Evolutionary conservation across 2,888 invertebrate species (phyloP).

Genomic region (Ophonus ardosiacus): DNA sequence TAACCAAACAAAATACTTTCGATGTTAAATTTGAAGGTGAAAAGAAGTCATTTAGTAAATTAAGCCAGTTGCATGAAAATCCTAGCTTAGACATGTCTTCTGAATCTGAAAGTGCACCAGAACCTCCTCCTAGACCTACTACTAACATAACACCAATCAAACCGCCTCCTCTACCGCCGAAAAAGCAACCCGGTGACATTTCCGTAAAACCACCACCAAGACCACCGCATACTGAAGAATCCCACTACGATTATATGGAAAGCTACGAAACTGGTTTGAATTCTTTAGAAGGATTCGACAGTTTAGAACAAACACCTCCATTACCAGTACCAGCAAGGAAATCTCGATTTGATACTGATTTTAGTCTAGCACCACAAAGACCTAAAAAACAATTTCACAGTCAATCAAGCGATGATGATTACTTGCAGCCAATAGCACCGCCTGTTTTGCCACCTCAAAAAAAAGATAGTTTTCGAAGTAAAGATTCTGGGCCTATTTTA

Average conservation of each 20-base stretch:
- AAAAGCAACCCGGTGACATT: constrained; percentile 80
- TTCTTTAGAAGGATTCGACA: constrained; percentile 67
- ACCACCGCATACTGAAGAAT: constrained; percentile 79
- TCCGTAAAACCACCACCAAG: constrained; percentile 81
- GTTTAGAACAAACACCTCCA: constrained; percentile 77
- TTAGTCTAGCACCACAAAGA: constrained; percentile 74
- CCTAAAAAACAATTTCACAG: constrained; percentile 71
- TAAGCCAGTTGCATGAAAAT: constrained; percentile 71
- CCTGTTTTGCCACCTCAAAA: constrained; percentile 76
- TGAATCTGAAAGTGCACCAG: constrained; percentile 77
- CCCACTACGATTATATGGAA: constrained; percentile 79
- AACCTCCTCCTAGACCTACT: constrained; percentile 83
- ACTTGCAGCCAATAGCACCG: constrained; percentile 82
- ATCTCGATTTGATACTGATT: constrained; percentile 76
- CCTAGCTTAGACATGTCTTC: constrained; percentile 73
- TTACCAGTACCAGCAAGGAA: constrained; percentile 81
- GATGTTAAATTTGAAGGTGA: constrained; percentile 70
- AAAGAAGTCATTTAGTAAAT: constrained; percentile 58
- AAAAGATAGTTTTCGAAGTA: constrained; percentile 65
- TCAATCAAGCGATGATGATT: constrained; percentile 79
- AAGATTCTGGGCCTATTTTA: constrained; percentile 73
- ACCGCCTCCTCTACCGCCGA: constrained; percentile 86
- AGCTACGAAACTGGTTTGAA: constrained; percentile 73
- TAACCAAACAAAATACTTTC: constrained; percentile 74
- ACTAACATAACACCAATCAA: constrained; percentile 80